phyloP scores from a whole-genome alignment of 1,140 invertebrate genomes.

The Drosophila cardini region DNA sequence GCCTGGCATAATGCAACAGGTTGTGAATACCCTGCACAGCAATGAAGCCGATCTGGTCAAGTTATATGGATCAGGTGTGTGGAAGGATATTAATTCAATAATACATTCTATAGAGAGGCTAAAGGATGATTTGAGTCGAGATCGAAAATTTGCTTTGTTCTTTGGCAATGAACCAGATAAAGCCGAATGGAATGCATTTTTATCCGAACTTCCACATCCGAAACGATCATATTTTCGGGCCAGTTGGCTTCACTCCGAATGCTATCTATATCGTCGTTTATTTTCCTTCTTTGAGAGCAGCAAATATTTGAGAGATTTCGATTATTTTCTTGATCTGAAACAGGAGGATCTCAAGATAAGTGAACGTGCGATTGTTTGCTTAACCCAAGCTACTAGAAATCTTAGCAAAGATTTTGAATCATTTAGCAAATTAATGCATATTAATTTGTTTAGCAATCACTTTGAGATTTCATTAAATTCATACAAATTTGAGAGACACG shows the following conservation, averaged over 20 bases:
- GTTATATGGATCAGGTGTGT: slow-evolving; percentile 36
- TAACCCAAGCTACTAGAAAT: slow-evolving; percentile 81
- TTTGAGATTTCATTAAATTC: slow-evolving; percentile 89
- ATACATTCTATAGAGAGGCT: slow-evolving; percentile 38
- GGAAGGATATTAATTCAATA: slow-evolving; percentile 39
- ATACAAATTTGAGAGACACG: slow-evolving; percentile 88
- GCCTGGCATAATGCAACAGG: slow-evolving; percentile 63
- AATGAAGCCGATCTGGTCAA: not conserved
- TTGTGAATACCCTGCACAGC: not conserved
- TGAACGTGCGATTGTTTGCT: slow-evolving; percentile 85
- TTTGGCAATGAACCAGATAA: slow-evolving; percentile 62
- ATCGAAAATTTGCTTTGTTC: slow-evolving; percentile 51
- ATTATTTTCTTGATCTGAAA: slow-evolving; percentile 93
- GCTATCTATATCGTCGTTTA: slow-evolving; percentile 95
- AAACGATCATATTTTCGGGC: slow-evolving; percentile 90
- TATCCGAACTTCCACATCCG: slow-evolving; percentile 45
- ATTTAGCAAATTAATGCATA: slow-evolving; percentile 86
- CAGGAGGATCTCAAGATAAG: slow-evolving; percentile 87
- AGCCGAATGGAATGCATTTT: slow-evolving; percentile 66
- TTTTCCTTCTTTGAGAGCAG: slow-evolving; percentile 90
- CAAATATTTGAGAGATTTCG: slow-evolving; percentile 89
- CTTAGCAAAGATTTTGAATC: slow-evolving; percentile 78
- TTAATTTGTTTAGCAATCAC: slow-evolving; percentile 91
- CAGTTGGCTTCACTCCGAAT: slow-evolving; percentile 95
- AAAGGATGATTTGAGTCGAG: slow-evolving; percentile 39